A percentile compares a stretch with the other conserved stretches of the same genome.
These are phyloP conservation scores for Sminthurinus aureus DNA, from an alignment of 2,888 invertebrate genomes.

Conservation along the genomic window DNA sequence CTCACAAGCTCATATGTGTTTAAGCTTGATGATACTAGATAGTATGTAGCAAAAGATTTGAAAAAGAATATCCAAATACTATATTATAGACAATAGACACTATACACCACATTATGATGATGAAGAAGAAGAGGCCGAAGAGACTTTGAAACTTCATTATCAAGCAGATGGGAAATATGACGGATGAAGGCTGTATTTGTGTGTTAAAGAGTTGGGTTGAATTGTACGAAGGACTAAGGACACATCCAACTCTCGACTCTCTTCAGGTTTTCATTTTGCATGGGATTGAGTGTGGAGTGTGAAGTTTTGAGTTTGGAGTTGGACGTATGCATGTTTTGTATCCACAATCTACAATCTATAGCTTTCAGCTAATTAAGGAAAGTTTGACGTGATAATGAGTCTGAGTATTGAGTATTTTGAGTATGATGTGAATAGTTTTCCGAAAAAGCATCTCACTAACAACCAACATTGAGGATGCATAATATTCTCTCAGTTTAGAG, in stretches of 20 bases:
- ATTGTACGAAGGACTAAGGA: background rate
- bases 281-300: background rate
- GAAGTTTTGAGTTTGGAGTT: background rate
- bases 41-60: background rate
- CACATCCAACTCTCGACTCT: no score
- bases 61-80: background rate
- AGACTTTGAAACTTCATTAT: background rate
- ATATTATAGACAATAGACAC: no score
- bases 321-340: background rate
- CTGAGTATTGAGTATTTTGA: no score
- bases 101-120: no score
- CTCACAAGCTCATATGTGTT: background rate
- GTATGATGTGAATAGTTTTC: background rate
- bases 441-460: background rate
- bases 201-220: background rate
- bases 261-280: no score
- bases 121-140: no score
- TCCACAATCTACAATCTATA: no score
- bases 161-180: background rate
- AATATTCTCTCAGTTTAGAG: background rate
- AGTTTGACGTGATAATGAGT: background rate
- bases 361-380: background rate
- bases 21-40: background rate
- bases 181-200: background rate
- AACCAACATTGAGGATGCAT: no score